Evolutionary conservation across 2,113 vertebrate genomes (phyloP).

Genomic region (Saguinus midas): DNA sequence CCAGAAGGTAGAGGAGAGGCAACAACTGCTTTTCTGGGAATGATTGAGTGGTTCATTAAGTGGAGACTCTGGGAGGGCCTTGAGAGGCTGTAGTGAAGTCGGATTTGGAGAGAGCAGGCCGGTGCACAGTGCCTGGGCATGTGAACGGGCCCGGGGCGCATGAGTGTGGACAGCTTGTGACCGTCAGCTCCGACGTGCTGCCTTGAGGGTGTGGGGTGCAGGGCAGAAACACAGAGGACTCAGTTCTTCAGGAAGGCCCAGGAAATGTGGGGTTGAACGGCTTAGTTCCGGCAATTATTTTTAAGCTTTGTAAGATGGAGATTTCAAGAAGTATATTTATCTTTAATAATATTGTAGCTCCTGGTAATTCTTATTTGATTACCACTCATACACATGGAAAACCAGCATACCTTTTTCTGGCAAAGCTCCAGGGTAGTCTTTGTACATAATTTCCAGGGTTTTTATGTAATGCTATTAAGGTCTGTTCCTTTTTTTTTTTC

Average conservation of each 20-base stretch:
- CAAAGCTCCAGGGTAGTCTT: slow-evolving; percentile 48
- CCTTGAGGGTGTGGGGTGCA: accelerated
- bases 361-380: slow-evolving; percentile 49
- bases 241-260: background rate
- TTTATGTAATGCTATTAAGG: slow-evolving; percentile 67
- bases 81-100: background rate
- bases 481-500: slow-evolving; percentile 16
- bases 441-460: slow-evolving; percentile 69
- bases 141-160: background rate
- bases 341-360: slow-evolving; percentile 32
- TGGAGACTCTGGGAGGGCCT: background rate
- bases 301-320: slow-evolving; percentile 52
- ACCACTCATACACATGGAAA: slow-evolving; percentile 34
- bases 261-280: background rate
- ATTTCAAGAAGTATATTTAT: slow-evolving; percentile 39
- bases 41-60: background rate
- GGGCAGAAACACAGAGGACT: background rate
- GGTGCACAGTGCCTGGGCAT: background rate
- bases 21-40: background rate
- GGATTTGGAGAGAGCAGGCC: background rate
- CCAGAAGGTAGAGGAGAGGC: background rate
- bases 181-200: background rate
- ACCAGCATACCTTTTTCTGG: slow-evolving; percentile 6
- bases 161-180: background rate
- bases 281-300: slow-evolving; percentile 32